phyloP scores from a whole-genome alignment of 2,113 vertebrate genomes.

The Nettapus auritus region DNA sequence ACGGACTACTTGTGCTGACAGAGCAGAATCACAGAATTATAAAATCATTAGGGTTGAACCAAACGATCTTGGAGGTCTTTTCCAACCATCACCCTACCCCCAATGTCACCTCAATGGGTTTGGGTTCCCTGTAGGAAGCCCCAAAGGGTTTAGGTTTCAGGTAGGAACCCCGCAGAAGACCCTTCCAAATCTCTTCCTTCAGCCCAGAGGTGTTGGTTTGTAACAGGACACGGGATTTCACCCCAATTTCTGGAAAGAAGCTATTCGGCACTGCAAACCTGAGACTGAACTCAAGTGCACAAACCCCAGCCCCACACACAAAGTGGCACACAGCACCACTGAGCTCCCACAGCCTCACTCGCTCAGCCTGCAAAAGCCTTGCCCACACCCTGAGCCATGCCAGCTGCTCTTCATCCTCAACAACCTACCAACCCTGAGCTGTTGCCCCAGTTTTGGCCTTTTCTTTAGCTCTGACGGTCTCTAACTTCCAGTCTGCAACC shows the following conservation, averaged over 20 bases:
- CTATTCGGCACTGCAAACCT: neutral
- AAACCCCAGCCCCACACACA: neutral
- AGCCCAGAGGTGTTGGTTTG: neutral
- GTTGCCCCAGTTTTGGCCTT: neutral
- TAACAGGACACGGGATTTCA: rapidly evolving
- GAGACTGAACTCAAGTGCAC: neutral
- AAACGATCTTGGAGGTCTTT: too few species aligned
- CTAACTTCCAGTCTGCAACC: neutral
- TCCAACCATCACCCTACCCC: too few species aligned
- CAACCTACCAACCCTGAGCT: neutral
- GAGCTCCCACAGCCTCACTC: neutral
- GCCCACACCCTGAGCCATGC: neutral
- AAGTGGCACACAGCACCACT: rapidly evolving
- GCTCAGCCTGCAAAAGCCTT: neutral
- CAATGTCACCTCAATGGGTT: too few species aligned
- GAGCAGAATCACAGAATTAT: too few species aligned
- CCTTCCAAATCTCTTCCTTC: neutral
- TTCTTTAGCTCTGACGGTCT: neutral
- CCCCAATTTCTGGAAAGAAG: neutral
- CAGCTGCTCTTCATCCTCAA: neutral
- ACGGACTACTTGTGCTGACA: neutral
- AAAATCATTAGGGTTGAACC: too few species aligned
- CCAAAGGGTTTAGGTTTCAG: neutral
- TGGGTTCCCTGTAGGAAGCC: too few species aligned
- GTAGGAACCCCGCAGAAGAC: neutral